Conservation (phyloP, 2,113 vertebrate genomes). For the Zosterops hypoxanthus region DNA sequence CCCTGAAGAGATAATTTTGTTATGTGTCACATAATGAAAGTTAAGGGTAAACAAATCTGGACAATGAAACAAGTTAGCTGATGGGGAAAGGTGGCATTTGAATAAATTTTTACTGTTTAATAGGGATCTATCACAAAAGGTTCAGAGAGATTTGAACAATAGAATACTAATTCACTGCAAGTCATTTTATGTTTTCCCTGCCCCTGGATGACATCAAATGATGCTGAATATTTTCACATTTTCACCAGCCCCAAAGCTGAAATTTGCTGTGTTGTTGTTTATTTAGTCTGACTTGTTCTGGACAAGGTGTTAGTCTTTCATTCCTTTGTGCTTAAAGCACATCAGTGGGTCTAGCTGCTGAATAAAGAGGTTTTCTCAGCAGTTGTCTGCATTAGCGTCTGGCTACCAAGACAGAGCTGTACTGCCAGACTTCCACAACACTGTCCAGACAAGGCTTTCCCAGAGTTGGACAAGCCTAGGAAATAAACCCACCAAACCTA, state of each 20-base stretch:
- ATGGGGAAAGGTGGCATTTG: background rate
- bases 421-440: constrained; percentile 22
- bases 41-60: background rate
- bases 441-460: constrained; percentile 40
- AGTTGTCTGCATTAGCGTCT: background rate
- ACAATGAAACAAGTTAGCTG: background rate
- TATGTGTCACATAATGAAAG: background rate
- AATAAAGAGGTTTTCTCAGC: background rate
- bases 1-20: background rate
- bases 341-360: background rate
- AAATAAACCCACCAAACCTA: background rate
- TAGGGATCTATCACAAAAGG: background rate
- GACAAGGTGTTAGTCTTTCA: background rate
- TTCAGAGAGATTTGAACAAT: background rate
- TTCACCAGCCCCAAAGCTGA: background rate
- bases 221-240: background rate
- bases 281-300: background rate
- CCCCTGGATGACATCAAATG: background rate
- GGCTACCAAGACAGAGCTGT: background rate
- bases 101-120: background rate
- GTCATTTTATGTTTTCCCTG: background rate
- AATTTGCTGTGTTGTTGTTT: background rate
- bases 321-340: background rate
- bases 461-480: background rate
- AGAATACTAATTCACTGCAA: background rate